Percentiles rank a stretch among this genome's conserved stretches.
These are phyloP conservation scores for Stenolophus ochropezus DNA, from an alignment of 2,888 invertebrate genomes.

Conservation along the genomic window DNA sequence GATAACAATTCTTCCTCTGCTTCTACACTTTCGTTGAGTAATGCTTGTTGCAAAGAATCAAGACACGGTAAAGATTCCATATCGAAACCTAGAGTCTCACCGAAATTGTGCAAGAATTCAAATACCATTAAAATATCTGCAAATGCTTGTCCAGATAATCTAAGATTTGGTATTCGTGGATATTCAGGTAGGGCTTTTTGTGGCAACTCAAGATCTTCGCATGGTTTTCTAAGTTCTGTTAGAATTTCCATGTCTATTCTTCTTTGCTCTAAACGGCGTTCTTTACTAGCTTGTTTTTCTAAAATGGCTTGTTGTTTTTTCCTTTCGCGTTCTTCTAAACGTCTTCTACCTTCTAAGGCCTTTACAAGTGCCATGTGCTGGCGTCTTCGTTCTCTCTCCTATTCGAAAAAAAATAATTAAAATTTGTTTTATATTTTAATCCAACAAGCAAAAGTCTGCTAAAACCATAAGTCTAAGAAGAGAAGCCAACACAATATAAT, in stretches of 20 bases:
- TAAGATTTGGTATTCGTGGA: constrained; percentile 86
- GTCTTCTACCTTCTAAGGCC: constrained; percentile 88
- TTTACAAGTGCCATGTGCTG: constrained; percentile 94
- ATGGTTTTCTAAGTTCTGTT: constrained; percentile 86
- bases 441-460: background rate
- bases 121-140: constrained; percentile 95
- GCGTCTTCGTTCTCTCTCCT: constrained; percentile 91
- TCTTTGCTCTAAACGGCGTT: constrained; percentile 86
- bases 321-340: constrained; percentile 90
- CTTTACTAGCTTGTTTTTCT: constrained; percentile 89
- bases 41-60: constrained; percentile 89
- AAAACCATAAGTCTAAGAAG: background rate
- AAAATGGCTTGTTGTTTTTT: constrained; percentile 85
- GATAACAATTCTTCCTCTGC: constrained; percentile 90
- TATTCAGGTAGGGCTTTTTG: constrained; percentile 83
- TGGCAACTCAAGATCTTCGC: constrained; percentile 92
- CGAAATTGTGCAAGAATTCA: constrained; percentile 97
- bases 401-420: constrained; percentile 47
- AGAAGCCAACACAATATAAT: background rate
- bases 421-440: background rate
- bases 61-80: constrained; percentile 91
- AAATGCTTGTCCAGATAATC: constrained; percentile 91
- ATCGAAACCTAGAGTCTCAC: constrained; percentile 94
- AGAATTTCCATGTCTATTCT: constrained; percentile 81
- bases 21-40: constrained; percentile 84